Conservation (phyloP, 2,888 invertebrate genomes). For the Selenia dentaria region DNA sequence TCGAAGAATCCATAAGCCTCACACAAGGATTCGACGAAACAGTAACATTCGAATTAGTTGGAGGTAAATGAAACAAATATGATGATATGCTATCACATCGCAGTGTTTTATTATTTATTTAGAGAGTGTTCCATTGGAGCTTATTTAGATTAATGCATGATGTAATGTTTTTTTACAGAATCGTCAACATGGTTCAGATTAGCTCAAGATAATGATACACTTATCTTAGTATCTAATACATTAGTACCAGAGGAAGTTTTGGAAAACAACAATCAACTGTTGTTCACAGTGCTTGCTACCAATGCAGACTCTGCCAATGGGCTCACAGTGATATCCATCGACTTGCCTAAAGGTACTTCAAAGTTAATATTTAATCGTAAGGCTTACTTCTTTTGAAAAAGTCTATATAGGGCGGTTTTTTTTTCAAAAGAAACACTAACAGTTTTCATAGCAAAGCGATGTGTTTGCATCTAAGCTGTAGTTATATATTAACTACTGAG, state of each 20-base stretch:
- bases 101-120: too few relatives aligned
- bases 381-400: too few relatives aligned
- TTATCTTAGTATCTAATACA: constrained; percentile 22
- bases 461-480: too few relatives aligned
- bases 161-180: constrained; percentile 35
- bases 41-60: constrained; percentile 48
- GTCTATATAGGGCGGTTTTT: too few relatives aligned
- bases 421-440: too few relatives aligned
- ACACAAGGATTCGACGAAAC: constrained; percentile 49
- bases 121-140: too few relatives aligned
- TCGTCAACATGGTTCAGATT: constrained; percentile 34
- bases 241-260: constrained; percentile 39
- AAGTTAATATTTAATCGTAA: background rate
- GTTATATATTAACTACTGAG: too few relatives aligned
- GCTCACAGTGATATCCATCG: constrained; percentile 45
- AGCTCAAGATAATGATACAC: constrained; percentile 20
- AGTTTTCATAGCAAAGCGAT: too few relatives aligned
- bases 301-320: constrained; percentile 35
- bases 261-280: constrained; percentile 38
- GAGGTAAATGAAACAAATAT: constrained; percentile 43
- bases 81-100: too few relatives aligned
- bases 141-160: too few relatives aligned
- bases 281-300: constrained; percentile 43
- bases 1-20: constrained; percentile 45
- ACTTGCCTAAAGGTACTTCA: constrained; percentile 43